A percentile compares a stretch with the other conserved stretches of the same genome.
Evolutionary conservation across 2,888 invertebrate species (phyloP).

Genomic region (Argyresthia albistria): DNA sequence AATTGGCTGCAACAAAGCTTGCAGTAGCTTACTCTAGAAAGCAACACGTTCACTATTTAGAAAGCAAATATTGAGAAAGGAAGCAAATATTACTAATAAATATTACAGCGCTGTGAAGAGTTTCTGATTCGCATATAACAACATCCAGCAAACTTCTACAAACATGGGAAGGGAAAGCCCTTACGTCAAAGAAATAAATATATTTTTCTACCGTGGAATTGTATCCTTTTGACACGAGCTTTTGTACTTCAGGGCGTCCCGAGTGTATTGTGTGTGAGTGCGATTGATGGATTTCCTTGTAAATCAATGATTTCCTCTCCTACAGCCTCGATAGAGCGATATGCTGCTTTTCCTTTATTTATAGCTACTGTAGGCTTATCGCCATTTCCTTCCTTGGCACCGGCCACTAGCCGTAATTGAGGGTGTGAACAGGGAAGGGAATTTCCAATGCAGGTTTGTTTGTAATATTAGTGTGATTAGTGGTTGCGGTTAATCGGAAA

Average conservation of each 20-base stretch:
- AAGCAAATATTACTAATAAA: too few species aligned
- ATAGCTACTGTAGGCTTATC: slow-evolving; percentile 19
- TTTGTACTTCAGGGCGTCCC: not conserved
- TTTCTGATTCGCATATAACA: too few species aligned
- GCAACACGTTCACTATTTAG: too few species aligned
- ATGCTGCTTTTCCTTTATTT: slow-evolving; percentile 29
- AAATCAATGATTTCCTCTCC: slow-evolving; percentile 13
- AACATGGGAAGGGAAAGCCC: too few species aligned
- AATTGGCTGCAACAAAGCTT: too few species aligned
- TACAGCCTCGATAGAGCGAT: slow-evolving; percentile 31
- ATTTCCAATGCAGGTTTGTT: not conserved
- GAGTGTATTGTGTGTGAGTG: not conserved
- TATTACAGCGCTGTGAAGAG: too few species aligned
- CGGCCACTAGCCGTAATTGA: slow-evolving; percentile 7
- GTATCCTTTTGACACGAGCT: not conserved
- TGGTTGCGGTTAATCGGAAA: too few species aligned
- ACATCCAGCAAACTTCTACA: too few species aligned
- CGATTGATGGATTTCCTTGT: slow-evolving; percentile 20
- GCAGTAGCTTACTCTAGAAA: too few species aligned
- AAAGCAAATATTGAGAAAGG: too few species aligned
- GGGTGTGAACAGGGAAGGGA: not conserved
- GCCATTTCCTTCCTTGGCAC: slow-evolving; percentile 31
- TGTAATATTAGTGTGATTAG: too few species aligned
- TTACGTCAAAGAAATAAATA: too few species aligned
- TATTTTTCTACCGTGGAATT: not conserved